These are phyloP conservation scores for Drosophila seguyi DNA, from an alignment of 1,140 invertebrate species.

Conservation along the genomic window DNA sequence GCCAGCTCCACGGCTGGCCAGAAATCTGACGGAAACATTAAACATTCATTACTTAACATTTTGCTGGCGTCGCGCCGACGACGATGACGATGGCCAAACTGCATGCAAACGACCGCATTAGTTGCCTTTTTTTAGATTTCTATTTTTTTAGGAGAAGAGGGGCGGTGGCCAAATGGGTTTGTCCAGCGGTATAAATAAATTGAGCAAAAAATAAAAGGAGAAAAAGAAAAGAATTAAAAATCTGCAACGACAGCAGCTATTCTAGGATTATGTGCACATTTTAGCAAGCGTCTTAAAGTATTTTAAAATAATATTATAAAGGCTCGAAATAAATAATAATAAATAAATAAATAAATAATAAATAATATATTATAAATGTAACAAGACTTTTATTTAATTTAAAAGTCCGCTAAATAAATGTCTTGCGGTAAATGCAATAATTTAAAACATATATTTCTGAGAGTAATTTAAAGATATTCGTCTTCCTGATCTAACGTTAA, in stretches of 20 bases:
- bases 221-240: not conserved
- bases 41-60: slow-evolving; percentile 80
- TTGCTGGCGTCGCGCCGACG: slow-evolving; percentile 46
- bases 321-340: not conserved
- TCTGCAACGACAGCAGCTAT: not conserved
- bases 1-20: slow-evolving; percentile 7
- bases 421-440: too few relatives aligned
- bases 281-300: not conserved
- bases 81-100: slow-evolving; percentile 49
- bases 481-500: too few relatives aligned
- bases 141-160: not conserved
- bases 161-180: slow-evolving; percentile 6
- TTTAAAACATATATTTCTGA: too few relatives aligned
- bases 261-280: not conserved
- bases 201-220: not conserved
- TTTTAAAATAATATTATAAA: not conserved
- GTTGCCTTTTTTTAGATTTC: slow-evolving; percentile 5
- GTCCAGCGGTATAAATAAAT: slow-evolving; percentile 28
- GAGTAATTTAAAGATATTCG: too few relatives aligned
- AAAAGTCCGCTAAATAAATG: too few relatives aligned
- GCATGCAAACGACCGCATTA: slow-evolving; percentile 78
- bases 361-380: too few relatives aligned
- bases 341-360: too few relatives aligned
- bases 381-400: too few relatives aligned
- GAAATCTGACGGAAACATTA: slow-evolving; percentile 73